Conservation (phyloP, 2,888 invertebrate species). For the Endotricha flammealis region DNA sequence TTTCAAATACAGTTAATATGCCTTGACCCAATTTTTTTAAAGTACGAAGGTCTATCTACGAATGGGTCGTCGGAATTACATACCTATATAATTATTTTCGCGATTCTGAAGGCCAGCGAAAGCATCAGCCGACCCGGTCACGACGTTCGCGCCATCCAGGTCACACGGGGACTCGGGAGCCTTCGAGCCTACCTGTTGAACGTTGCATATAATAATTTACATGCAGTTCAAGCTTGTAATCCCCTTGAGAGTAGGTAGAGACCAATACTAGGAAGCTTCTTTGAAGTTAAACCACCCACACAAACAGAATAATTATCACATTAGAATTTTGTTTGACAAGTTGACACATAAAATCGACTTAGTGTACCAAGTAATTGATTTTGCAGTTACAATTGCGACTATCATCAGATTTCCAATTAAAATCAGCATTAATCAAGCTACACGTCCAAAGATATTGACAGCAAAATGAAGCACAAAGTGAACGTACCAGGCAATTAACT, state of each 20-base stretch:
- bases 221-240: no score
- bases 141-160: conserved; percentile 74
- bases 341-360: no score
- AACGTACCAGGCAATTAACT: conserved; percentile 20
- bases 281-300: no score
- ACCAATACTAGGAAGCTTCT: no score
- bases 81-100: conserved; percentile 35
- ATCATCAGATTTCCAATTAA: no score
- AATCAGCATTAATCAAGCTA: conserved; percentile 4
- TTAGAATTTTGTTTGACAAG: no score
- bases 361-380: no score
- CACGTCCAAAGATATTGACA: conserved; percentile 15
- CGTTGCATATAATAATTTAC: background rate
- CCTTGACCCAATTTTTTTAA: conserved; percentile 19
- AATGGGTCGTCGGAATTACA: conserved; percentile 12
- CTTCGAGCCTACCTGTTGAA: conserved; percentile 3
- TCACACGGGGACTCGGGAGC: conserved; percentile 35
- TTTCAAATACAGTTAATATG: no score
- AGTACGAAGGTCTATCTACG: conserved; percentile 15
- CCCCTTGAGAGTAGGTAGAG: no score
- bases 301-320: no score
- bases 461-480: conserved; percentile 13
- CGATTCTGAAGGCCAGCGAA: conserved; percentile 50
- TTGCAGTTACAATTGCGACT: conserved; percentile 1
- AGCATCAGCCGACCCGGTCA: conserved; percentile 68